Evolutionary conservation across 1,140 invertebrate species (phyloP).

Genomic region (Scaptomyza pallida): DNA sequence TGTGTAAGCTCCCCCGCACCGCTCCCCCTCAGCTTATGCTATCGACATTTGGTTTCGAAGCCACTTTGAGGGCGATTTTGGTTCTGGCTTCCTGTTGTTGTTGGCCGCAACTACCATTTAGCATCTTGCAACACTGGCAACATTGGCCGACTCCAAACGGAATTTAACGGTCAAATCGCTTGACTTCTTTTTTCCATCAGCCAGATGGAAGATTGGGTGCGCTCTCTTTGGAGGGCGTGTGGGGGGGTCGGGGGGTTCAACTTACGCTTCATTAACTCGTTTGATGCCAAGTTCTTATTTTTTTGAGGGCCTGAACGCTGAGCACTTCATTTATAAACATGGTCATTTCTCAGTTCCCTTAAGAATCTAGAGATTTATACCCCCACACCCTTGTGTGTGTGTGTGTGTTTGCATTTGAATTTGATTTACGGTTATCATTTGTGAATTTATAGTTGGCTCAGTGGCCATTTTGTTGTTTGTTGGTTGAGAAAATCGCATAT

Average conservation of each 20-base stretch:
- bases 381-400: neutral
- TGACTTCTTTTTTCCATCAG: conserved; percentile 57
- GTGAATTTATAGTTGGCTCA: conserved; percentile 59
- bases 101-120: neutral
- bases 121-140: neutral
- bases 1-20: neutral
- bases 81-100: neutral
- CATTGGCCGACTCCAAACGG: conserved; percentile 20
- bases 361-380: neutral
- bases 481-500: conserved; percentile 60
- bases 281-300: conserved; percentile 61
- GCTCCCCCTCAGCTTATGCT: neutral
- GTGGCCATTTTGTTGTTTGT: conserved; percentile 25
- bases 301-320: neutral
- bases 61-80: conserved; percentile 25
- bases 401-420: conserved; percentile 45
- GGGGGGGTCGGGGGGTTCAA: conserved; percentile 1
- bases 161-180: conserved; percentile 77
- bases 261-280: conserved; percentile 73
- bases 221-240: too few species aligned
- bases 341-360: neutral
- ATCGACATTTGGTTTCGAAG: conserved; percentile 7
- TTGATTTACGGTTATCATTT: conserved; percentile 72
- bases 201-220: neutral
- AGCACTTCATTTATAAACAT: conserved; percentile 43